A percentile compares a stretch with the other conserved stretches of the same genome.
Evolutionary conservation across 1,140 invertebrate species (phyloP).

Genomic region (Harpegnathos saltator): DNA sequence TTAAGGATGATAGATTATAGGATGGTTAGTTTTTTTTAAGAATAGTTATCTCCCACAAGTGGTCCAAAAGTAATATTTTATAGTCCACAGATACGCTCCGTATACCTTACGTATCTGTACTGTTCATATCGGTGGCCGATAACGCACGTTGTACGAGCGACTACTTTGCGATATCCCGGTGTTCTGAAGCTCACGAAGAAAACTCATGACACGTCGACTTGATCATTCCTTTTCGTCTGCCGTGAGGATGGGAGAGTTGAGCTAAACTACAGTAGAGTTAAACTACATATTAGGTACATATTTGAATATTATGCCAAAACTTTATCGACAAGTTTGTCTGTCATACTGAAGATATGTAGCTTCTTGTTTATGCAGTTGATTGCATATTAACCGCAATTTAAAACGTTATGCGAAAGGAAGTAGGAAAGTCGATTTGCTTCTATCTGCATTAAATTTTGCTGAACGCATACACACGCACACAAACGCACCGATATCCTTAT

Average conservation of each 20-base stretch:
- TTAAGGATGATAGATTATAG: no score
- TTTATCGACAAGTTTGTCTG: conserved; percentile 1
- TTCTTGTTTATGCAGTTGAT: neutral
- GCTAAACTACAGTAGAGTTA: no score
- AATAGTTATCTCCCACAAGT: no score
- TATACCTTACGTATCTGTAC: neutral
- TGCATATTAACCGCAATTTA: conserved; percentile 1
- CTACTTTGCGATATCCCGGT: neutral
- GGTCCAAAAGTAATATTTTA: no score
- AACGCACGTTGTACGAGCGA: neutral
- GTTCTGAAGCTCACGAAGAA: neutral
- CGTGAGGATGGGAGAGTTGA: no score
- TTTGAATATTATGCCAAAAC: conserved; percentile 8
- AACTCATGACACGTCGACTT: no score
- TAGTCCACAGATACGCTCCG: neutral
- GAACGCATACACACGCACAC: no score
- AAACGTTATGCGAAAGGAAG: neutral
- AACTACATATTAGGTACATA: neutral
- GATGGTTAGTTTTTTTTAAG: no score
- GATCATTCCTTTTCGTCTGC: no score
- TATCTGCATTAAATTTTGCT: no score
- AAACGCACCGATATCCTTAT: no score
- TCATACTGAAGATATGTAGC: neutral
- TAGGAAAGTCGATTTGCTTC: neutral
- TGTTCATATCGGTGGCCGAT: conserved; percentile 33